These are phyloP conservation scores for Mamestra configurata DNA, from an alignment of 1,140 invertebrate species.

Conservation along the genomic window DNA sequence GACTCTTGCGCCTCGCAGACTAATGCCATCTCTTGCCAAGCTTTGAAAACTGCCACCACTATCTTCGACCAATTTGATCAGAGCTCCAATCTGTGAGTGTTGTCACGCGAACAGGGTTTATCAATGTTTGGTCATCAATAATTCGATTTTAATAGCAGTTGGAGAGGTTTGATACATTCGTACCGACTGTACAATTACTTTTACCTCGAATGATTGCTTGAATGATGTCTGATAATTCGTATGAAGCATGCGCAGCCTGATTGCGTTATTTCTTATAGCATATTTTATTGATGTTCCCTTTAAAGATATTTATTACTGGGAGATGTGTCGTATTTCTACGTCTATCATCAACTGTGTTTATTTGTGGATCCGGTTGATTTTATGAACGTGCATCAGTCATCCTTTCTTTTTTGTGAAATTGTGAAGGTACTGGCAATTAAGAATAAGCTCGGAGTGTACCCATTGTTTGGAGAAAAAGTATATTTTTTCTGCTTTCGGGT, in stretches of 20 bases:
- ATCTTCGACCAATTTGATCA: constrained; percentile 51
- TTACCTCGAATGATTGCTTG: constrained; percentile 77
- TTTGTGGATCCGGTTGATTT: constrained; percentile 22
- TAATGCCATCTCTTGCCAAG: constrained; percentile 61
- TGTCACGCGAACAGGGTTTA: constrained; percentile 5
- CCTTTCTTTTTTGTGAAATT: background rate
- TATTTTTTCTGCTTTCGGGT: too few species aligned
- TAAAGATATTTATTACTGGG: constrained; percentile 46
- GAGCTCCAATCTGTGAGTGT: constrained; percentile 43
- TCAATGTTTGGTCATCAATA: constrained; percentile 61
- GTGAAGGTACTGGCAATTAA: background rate
- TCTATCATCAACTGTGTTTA: constrained; percentile 8
- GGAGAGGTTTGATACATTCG: constrained; percentile 68
- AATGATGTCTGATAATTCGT: constrained; percentile 61
- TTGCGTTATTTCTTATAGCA: constrained; percentile 49
- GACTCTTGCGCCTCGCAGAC: constrained; percentile 63
- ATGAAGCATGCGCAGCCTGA: constrained; percentile 43
- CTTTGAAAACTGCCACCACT: constrained; percentile 1
- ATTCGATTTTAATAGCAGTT: constrained; percentile 81
- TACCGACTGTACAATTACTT: constrained; percentile 71
- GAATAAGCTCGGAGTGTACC: background rate
- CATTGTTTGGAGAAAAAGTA: background rate
- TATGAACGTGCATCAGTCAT: background rate
- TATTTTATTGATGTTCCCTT: constrained; percentile 46
- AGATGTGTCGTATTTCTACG: constrained; percentile 27